These are phyloP conservation scores for Sylvicapra grimmia DNA, from an alignment of 2,113 vertebrate genomes.

Conservation along the genomic window DNA sequence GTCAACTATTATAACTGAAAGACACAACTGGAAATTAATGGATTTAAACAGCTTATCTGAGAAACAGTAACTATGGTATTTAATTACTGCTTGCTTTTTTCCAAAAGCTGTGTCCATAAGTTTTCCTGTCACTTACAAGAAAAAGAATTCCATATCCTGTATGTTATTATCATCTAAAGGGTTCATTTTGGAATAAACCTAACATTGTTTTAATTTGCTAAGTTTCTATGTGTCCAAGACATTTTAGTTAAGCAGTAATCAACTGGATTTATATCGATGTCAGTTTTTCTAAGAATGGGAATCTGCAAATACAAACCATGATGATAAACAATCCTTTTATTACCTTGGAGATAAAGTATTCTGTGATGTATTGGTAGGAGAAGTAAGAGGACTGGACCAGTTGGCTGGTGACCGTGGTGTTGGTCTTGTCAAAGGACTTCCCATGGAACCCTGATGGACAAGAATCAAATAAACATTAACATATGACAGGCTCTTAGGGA, in stretches of 20 bases:
- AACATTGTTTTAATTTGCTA: background rate
- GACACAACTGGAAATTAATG: background rate
- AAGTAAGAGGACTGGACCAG: constrained; percentile 95
- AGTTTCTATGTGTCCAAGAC: background rate
- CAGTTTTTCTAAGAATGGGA: background rate
- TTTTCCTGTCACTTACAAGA: background rate
- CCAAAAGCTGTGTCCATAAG: background rate
- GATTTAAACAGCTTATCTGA: background rate
- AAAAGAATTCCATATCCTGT: background rate
- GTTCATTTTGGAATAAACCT: background rate
- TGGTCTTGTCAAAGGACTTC: constrained; percentile 92
- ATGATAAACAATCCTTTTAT: background rate
- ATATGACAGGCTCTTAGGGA: background rate
- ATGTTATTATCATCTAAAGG: background rate
- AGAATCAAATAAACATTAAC: constrained; percentile 29
- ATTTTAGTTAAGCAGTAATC: constrained; percentile 10
- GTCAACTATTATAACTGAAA: background rate
- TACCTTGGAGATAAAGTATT: constrained; percentile 95
- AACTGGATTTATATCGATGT: background rate
- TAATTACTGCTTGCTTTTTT: background rate
- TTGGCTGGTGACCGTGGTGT: constrained; percentile 91
- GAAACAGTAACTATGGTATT: background rate
- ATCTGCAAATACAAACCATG: constrained; percentile 8
- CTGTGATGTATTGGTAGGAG: constrained; percentile 94
- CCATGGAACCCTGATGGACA: constrained; percentile 84